Base-by-base conservation (phyloP, 2,888 invertebrate species). In the Melanostoma mellinum region DNA sequence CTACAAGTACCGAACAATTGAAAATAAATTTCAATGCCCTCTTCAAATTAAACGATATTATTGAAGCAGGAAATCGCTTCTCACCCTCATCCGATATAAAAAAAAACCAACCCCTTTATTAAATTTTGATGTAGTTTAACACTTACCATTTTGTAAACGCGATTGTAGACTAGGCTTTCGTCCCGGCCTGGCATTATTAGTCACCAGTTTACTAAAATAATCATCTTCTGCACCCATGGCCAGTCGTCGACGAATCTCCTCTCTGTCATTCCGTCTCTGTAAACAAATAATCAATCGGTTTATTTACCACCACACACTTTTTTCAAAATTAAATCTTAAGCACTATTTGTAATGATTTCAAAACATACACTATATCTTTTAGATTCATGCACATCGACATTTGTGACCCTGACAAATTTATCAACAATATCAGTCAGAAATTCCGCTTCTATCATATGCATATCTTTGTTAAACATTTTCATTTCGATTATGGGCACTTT, bases 111-210 rank as follows among this genome's bases (percentile, higher is more conserved):
- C 8, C 35, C 46, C 6, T 50, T 65, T 50, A 35, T 36, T 9
- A 38, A 50, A 44, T 63, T 4, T 53, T 0, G 6, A 33, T 0
- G 6, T 52, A 52, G 10, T 40, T n/a, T 1, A 6, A 9, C 6
- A 85, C 78, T 86, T 48, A 96, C 96, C 96, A 93, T 94, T 96
- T 92, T 97, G 96, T 87, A 97, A 93, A 87, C 97, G 93, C 85
- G 97, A 95, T 90, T 97, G 97, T 87, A 97, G 93, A 90, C 96
- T 97, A 20, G 97, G 96, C 91, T 97, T 97, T 87, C 95, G 94
- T 85, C 95, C 95, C 46, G 94, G 94, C 87, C 95, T 93, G 86
- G 95, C 95, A 56, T 90, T 90, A 85, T 92, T 91, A 46, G 76
- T 93, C 89, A 93, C 92, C 87, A 93, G 93, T 76, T 89, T 91